Conservation (phyloP, 1,140 invertebrate species). For the Babylonia areolata region DNA sequence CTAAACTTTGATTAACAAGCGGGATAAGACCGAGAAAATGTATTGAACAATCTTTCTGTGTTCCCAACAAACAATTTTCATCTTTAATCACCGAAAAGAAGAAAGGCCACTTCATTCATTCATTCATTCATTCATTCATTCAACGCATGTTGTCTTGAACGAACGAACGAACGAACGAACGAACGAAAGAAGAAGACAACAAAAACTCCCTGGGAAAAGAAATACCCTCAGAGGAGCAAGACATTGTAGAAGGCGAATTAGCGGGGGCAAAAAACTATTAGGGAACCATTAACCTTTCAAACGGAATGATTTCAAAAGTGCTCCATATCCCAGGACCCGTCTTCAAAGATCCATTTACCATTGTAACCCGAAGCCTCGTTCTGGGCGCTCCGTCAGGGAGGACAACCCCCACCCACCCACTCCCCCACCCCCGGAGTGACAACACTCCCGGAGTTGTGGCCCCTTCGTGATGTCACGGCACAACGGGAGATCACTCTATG, state of each 20-base stretch:
- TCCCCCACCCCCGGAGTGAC: no score
- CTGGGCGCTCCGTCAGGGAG: not conserved
- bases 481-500: slow-evolving; percentile 39
- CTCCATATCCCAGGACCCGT: slow-evolving; percentile 19
- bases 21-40: no score
- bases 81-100: no score
- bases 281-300: slow-evolving; percentile 26
- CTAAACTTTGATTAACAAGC: no score
- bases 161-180: not conserved
- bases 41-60: no score
- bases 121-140: no score
- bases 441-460: slow-evolving; percentile 2
- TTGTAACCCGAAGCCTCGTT: slow-evolving; percentile 33
- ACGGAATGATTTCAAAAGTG: slow-evolving; percentile 33
- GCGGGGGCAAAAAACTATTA: slow-evolving; percentile 9
- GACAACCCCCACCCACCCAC: no score
- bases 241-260: slow-evolving; percentile 6
- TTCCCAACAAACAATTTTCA: no score
- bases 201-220: not conserved
- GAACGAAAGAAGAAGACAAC: not conserved
- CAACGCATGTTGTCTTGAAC: not conserved
- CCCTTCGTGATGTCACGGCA: slow-evolving; percentile 20
- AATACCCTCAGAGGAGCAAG: not conserved
- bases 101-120: no score
- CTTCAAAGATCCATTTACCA: slow-evolving; percentile 18